phyloP scores from a whole-genome alignment of 2,888 invertebrate genomes.

The Eumacrocentrus americanus region DNA sequence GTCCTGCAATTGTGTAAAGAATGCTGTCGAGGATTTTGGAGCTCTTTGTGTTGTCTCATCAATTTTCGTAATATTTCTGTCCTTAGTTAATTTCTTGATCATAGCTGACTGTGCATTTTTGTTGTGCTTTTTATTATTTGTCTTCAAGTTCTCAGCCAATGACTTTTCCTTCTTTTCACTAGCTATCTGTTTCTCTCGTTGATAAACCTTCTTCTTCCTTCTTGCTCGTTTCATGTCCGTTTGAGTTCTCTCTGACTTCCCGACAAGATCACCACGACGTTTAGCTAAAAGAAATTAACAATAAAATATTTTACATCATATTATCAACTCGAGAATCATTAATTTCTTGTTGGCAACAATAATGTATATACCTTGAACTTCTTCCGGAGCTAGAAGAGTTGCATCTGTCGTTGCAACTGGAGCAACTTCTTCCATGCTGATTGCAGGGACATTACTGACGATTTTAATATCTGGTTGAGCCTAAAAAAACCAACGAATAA shows the following conservation, averaged over 20 bases:
- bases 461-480: conserved; percentile 87
- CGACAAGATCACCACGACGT: conserved; percentile 65
- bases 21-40: conserved; percentile 76
- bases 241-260: conserved; percentile 79
- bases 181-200: conserved; percentile 66
- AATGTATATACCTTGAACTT: conserved; percentile 71
- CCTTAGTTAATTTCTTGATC: conserved; percentile 70
- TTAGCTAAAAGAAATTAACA: conserved; percentile 53
- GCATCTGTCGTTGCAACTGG: conserved; percentile 88
- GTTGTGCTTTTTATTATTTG: conserved; percentile 64
- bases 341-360: too few relatives aligned
- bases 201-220: conserved; percentile 82
- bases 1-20: conserved; percentile 87
- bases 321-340: conserved; percentile 8
- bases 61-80: conserved; percentile 69
- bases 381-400: conserved; percentile 88
- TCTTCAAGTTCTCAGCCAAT: conserved; percentile 45
- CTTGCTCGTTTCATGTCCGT: conserved; percentile 91
- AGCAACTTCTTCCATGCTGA: conserved; percentile 94
- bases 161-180: conserved; percentile 60
- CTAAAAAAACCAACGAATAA: conserved; percentile 55
- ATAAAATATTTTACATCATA: conserved; percentile 25
- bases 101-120: conserved; percentile 68
- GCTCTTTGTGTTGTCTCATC: conserved; percentile 61
- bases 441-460: conserved; percentile 87